Base-by-base conservation (phyloP, 1,140 invertebrate genomes). In the Bathynomus jamesi region DNA sequence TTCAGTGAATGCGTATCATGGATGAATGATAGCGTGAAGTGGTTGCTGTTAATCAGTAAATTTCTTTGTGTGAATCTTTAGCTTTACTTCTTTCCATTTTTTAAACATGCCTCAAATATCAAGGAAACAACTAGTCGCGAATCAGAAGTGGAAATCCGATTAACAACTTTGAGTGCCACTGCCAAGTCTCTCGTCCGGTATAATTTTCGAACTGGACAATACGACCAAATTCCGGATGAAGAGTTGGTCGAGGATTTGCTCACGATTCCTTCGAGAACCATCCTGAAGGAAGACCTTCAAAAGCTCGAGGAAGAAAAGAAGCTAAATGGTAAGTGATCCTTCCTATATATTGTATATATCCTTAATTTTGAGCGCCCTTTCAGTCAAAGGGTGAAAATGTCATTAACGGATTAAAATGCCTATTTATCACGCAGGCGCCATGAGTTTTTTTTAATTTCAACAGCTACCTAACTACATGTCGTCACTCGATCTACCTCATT, bases 131-230 rank as follows among this genome's bases (percentile, higher is more conserved):
- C 40, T 21, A 53, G 21, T 5, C 13, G 67, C 5, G 69, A 70
- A 25, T 62, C 69, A 8, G 64, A 61, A 28, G 69, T 70, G 27
- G 69, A 70, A 21, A 70, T 70, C 61, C 62, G 46, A 21, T 64
- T 70, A 25, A 70, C 30, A 17, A 31, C 69, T 13, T 28, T 63
- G 61, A n/a, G 29, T 2, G 21, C 17, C 17, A 32, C 63, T 4
- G 3, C 64, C 61, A 60, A 3, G 4, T 10, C n/a, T 4, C 28
- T n/a, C 11, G 69, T 70, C 10, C 61, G 28, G 27, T 70, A 70
- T 30, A 30, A 31, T n/a, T 70, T 70, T 28, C 31, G 28, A 8
- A 65, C 21, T n/a, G 31, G 69, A 25, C 28, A 64, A 24, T 70
- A 32, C 46, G 61, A 63, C n/a, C 11, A 11, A 13, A 32, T 70